Percentiles rank a stretch among this genome's conserved stretches.
phyloP scores from a whole-genome alignment of 2,797 vertebrate species.

The Notolepis coatsorum region DNA sequence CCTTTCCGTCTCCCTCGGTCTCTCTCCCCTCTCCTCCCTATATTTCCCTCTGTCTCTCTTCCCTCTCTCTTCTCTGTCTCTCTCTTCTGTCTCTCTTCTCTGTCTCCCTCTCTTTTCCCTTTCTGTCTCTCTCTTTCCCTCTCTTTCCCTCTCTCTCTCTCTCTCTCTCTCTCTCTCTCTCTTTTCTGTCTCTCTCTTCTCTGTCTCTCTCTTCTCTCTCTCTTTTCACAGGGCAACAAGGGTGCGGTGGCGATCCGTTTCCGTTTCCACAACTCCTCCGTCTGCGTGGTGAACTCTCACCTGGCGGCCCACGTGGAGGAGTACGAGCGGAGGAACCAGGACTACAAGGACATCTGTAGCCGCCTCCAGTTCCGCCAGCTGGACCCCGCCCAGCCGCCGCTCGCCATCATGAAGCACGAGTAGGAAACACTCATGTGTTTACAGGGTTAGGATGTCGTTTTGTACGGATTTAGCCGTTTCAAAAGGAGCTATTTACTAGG shows the following conservation, averaged over 20 bases:
- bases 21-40: too few species aligned
- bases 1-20: too few species aligned
- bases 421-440: constrained; percentile 73
- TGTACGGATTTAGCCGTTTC: not conserved
- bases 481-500: not conserved
- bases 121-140: not conserved
- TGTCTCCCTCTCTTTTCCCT: not conserved
- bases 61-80: not conserved
- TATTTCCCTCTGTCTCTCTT: not conserved
- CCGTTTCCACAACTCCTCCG: constrained; percentile 91
- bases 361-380: constrained; percentile 89
- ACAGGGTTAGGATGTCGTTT: not conserved
- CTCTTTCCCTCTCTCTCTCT: too few species aligned
- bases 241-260: constrained; percentile 95
- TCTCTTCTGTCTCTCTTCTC: not conserved
- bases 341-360: constrained; percentile 94
- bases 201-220: not conserved
- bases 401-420: constrained; percentile 93
- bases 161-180: too few species aligned
- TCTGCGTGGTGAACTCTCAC: constrained; percentile 97
- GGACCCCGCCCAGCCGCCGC: constrained; percentile 80
- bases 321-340: constrained; percentile 94
- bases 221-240: constrained; percentile 90
- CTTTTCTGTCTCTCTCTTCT: not conserved
- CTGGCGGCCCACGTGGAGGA: constrained; percentile 94